Percentiles rank a stretch among this genome's conserved stretches.
Evolutionary conservation across 2,797 vertebrate species (phyloP).

Genomic region (Sebastes matsubarae): DNA sequence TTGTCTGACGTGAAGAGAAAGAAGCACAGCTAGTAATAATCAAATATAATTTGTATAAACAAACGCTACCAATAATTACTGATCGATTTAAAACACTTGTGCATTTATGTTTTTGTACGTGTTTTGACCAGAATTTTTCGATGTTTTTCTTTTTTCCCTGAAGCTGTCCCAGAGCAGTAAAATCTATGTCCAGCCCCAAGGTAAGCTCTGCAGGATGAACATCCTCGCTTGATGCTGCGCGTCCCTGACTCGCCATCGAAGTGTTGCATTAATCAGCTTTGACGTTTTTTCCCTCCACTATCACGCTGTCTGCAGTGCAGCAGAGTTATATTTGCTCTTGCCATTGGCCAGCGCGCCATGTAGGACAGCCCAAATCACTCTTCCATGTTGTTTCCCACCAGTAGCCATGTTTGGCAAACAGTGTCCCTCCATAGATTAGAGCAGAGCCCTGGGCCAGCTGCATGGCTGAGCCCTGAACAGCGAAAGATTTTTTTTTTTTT

Average conservation of each 20-base stretch:
- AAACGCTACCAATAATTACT: not conserved
- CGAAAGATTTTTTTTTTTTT: conserved; percentile 13
- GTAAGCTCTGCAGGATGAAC: conserved; percentile 78
- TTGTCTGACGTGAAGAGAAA: conserved; percentile 21
- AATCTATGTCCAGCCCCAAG: conserved; percentile 93
- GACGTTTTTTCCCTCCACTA: conserved; percentile 53
- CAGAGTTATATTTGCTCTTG: conserved; percentile 59
- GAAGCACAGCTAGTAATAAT: conserved; percentile 5
- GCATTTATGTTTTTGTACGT: conserved; percentile 17
- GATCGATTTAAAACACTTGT: conserved; percentile 1
- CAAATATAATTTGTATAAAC: conserved; percentile 18
- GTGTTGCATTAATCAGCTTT: conserved; percentile 62
- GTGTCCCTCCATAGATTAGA: conserved; percentile 56
- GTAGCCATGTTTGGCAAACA: conserved; percentile 60
- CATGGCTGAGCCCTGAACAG: conserved; percentile 32
- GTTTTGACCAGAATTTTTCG: conserved; percentile 17
- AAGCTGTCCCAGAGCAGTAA: conserved; percentile 87
- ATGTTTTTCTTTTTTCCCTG: conserved; percentile 40
- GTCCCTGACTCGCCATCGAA: conserved; percentile 50
- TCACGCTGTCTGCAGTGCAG: conserved; percentile 42
- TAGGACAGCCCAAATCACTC: conserved; percentile 53
- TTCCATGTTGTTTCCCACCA: conserved; percentile 57
- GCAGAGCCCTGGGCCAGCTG: conserved; percentile 25
- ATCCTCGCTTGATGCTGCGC: conserved; percentile 20
- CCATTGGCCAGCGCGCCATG: conserved; percentile 52